Conservation (phyloP, 2,797 vertebrate genomes). For the Borostomias antarcticus region DNA sequence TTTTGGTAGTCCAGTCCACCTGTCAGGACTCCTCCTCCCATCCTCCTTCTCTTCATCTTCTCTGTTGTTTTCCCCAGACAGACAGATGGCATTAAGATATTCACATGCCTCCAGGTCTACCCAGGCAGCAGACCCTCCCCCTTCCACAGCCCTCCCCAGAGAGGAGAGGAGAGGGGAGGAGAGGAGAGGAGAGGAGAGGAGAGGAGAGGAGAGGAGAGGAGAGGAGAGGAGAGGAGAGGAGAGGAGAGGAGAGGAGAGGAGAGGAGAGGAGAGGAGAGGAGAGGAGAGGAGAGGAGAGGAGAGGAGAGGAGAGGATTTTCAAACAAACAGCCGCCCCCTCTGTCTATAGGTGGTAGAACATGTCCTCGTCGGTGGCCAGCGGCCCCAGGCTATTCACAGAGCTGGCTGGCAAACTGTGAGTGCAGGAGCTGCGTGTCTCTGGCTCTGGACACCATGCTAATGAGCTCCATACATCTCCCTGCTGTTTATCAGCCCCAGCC, state of each 20-base stretch:
- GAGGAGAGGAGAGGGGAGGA: no score
- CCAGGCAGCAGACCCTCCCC: no score
- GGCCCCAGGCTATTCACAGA: background rate
- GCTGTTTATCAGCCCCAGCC: background rate
- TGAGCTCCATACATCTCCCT: conserved; percentile 5
- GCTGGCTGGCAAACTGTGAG: background rate
- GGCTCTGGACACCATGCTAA: conserved; percentile 6
- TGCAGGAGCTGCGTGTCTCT: background rate
- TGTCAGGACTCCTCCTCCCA: background rate
- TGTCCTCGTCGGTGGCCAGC: background rate
- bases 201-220: background rate
- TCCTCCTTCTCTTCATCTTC: background rate
- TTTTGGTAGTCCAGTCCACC: background rate
- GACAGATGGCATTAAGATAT: background rate
- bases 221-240: no score
- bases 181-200: no score
- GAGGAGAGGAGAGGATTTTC: no score
- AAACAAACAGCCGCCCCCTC: no score
- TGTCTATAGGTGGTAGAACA: background rate
- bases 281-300: no score
- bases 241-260: no score
- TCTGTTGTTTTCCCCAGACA: background rate
- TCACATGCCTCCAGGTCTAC: no score
- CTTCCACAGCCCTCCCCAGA: no score
- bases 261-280: no score